A percentile compares a stretch with the other conserved stretches of the same genome.
Conservation (phyloP, 2,888 invertebrate species). For the Urechis unicinctus region DNA sequence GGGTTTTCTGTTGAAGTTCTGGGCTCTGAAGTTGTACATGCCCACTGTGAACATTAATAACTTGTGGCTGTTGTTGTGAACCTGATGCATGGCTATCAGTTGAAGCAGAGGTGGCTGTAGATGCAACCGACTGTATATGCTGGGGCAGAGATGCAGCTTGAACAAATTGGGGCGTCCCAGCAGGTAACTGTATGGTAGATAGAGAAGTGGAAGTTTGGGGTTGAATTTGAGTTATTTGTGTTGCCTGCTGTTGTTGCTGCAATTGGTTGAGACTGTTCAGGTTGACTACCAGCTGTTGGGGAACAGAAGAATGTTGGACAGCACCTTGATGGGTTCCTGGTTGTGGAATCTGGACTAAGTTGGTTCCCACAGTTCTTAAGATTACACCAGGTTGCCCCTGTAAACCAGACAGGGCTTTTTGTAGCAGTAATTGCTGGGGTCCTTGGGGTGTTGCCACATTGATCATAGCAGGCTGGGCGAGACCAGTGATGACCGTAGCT, state of each 20-base stretch:
- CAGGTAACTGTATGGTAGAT: no score
- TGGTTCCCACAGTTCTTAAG: neutral
- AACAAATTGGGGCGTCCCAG: no score
- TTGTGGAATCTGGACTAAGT: neutral
- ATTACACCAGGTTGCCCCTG: neutral
- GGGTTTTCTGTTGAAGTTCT: neutral
- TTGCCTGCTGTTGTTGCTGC: neutral
- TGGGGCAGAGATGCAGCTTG: no score
- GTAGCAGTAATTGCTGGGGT: neutral
- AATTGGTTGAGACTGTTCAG: neutral
- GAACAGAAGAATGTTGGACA: neutral
- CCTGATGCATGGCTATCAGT: no score
- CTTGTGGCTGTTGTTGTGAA: neutral
- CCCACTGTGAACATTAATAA: neutral
- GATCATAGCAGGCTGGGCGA: neutral
- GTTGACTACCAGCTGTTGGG: neutral
- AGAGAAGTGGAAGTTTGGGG: no score
- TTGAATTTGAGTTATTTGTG: neutral
- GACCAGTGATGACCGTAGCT: neutral
- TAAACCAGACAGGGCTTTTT: neutral
- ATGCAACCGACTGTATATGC: no score
- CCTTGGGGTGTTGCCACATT: neutral
- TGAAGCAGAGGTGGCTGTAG: no score
- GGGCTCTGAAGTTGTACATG: neutral
- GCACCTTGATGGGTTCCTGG: neutral